phyloP scores from a whole-genome alignment of 2,888 invertebrate species.

The Eulithis prunata region DNA sequence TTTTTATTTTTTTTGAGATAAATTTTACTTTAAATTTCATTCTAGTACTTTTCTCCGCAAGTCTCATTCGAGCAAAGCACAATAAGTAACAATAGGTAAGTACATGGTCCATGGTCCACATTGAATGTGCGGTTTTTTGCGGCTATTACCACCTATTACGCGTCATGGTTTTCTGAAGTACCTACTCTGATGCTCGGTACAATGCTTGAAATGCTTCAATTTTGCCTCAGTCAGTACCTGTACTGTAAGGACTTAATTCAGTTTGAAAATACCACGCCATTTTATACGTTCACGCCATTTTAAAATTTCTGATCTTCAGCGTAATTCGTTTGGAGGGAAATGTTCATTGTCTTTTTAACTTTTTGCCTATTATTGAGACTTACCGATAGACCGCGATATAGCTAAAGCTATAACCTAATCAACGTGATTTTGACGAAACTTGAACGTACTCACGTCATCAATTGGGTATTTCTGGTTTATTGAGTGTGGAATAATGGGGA shows the following conservation, averaged over 20 bases:
- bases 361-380: no score
- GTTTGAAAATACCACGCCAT: conserved; percentile 32
- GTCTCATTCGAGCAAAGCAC: neutral
- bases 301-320: no score
- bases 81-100: neutral
- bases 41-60: neutral
- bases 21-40: no score
- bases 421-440: conserved; percentile 5
- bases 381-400: no score
- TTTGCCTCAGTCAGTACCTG: conserved; percentile 44
- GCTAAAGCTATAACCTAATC: neutral
- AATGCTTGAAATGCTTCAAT: conserved; percentile 45
- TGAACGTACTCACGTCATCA: conserved; percentile 2
- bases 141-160: conserved; percentile 22
- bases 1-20: no score
- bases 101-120: no score
- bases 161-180: conserved; percentile 48
- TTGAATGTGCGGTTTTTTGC: conserved; percentile 13
- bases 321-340: no score
- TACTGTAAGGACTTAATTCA: conserved; percentile 48
- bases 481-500: conserved; percentile 10
- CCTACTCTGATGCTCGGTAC: conserved; percentile 26
- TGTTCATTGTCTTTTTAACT: no score
- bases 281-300: neutral
- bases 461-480: conserved; percentile 15